Base-by-base conservation (phyloP, 1,140 invertebrate genomes). In the Drosophila triauraria region DNA sequence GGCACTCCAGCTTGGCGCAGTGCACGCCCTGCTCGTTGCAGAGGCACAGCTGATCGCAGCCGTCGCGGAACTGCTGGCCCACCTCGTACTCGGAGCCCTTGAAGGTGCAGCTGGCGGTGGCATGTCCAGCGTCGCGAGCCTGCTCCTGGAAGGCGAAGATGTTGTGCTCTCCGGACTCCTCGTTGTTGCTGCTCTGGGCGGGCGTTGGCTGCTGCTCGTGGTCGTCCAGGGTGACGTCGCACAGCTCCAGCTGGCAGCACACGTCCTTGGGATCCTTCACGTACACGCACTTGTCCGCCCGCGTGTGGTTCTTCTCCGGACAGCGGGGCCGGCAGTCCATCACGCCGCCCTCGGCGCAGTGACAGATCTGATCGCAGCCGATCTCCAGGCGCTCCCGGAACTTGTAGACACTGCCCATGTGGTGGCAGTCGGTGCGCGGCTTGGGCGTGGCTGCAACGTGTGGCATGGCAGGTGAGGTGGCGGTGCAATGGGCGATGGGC, bases 161-260 rank as follows among this genome's bases (percentile, higher is more conserved):
- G 3, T 84, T 77, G 61, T 61, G 70, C 53, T 83, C 63, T 20
- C 72, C 82, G 2, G 59, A 44, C 23, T 90, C 82, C 8, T 80
- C 81, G 7, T 72, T 82, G 44, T 90, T 84, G 38, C 74, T 80
- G 42, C 78, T 91, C 35, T 64, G 75, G 1, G 64, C 64, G 8
- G 70, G 69, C 32, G 72, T 70, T 4, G 64, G 82, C 61, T 82
- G 83, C 75, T 93, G 95, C 71, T 96, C 96, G 53, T 96, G 95
- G 74, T 95, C 96, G 64, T 96, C 95, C 10, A 96, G 93, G 2
- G 95, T 96, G 3, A 97, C 96, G 79, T 97, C 96, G 86, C 97
- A 98, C 1, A 97, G 93, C 53, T 97, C 95, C 70, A 97, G 95
- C 44, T 96, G 97, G 80, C 97, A 98, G 87, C 97, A 98, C 1